Evolutionary conservation across 2,888 invertebrate genomes (phyloP), one percentile per base, ranked within the genome.

Genomic region (Nephrocerus scutellatus): DNA sequence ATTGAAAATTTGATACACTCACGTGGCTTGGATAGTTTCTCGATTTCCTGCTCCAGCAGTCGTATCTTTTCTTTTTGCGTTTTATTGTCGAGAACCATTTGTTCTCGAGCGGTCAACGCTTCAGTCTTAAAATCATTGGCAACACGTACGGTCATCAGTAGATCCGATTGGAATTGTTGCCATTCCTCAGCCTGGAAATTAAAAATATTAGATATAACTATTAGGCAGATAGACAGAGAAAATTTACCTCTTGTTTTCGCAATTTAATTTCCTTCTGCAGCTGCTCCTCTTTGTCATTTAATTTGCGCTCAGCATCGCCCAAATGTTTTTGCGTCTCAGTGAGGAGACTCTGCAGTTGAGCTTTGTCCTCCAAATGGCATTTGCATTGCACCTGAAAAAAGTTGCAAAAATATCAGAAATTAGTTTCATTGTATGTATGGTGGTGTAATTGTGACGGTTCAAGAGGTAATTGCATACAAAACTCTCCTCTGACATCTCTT

Each of bases 121-220:
- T 93, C 93, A n/a, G 87, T 88, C 70, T 92, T 90, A 70, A 95
- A 91, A 69, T 95, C 91, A 68, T 95, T 92, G 24, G 95, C 95
- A 10, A 95, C 92, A 18, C 92, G 79, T 1, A 95, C 95, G 0
- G 93, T 90, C 73, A 87, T 88, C 30, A 92, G 71, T 2, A 95
- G 74, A 67, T 95, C 95, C 48, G 84, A 82, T 70, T 93, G 91
- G 73, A 93, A 93, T 67, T 90, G 89, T 57, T 86, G 82, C 93
- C 93, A 95, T 66, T 95, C 93, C 18, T 84, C 78, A 51, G 60
- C 60, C 55, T 56, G 12, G 14, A 14, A 10, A 22, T 22, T 8
- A 10, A 22, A 10, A 22, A 22, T 22, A 10, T 22, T 22, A n/a
- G n/a, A n/a, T n/a, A n/a, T n/a, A n/a, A n/a, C n/a, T n/a, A n/a